Percentiles rank a stretch among this genome's conserved stretches.
Evolutionary conservation across 1,140 invertebrate genomes (phyloP).

Genomic region (Halesus radiatus): DNA sequence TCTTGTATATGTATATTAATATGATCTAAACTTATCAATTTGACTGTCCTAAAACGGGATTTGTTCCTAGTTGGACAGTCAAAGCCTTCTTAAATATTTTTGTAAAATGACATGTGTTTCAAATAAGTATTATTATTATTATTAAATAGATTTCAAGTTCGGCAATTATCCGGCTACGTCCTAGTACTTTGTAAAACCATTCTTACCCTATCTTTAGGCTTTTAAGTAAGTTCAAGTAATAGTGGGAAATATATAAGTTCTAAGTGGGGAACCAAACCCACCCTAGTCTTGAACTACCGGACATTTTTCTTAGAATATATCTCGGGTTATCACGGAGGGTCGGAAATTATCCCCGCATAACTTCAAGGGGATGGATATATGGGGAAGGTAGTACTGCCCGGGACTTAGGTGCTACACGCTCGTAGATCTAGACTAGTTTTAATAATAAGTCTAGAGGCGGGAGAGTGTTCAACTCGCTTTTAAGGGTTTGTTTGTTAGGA

Average conservation of each 20-base stretch:
- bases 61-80: no score
- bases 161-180: no score
- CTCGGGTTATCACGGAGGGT: slow-evolving; percentile 27
- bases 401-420: background rate
- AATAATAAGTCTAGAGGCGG: slow-evolving; percentile 13
- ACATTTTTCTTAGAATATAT: slow-evolving; percentile 26
- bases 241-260: no score
- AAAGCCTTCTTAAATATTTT: no score
- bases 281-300: background rate
- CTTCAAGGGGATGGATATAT: slow-evolving; percentile 25
- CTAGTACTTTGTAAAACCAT: background rate
- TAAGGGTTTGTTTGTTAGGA: slow-evolving; percentile 6
- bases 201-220: background rate
- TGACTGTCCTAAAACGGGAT: no score
- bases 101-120: no score
- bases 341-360: slow-evolving; percentile 29
- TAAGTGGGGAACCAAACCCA: background rate
- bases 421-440: background rate
- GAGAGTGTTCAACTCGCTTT: background rate
- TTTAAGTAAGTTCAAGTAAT: no score
- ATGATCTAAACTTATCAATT: no score
- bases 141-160: no score
- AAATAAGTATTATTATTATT: no score
- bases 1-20: no score
- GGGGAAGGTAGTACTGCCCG: background rate